A percentile compares a stretch with the other conserved stretches of the same genome.
Conservation (phyloP, 1,140 invertebrate genomes). For the Drepana arcuata region DNA sequence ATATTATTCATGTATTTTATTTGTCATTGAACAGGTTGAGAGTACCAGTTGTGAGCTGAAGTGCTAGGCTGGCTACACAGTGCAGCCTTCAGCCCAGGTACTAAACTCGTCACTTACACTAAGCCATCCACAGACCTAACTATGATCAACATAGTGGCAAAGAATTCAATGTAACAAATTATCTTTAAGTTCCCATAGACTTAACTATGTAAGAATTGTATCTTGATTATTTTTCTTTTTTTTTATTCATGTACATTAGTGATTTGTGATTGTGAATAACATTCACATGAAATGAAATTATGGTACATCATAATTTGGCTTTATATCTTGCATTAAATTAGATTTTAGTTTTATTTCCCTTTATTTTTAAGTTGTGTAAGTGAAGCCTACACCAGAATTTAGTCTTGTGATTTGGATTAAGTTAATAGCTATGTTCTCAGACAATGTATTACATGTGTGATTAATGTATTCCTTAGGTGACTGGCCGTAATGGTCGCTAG, state of each 20-base stretch:
- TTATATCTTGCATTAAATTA: neutral
- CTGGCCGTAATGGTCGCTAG: slow-evolving; percentile 28
- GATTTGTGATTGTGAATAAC: neutral
- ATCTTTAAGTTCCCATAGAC: slow-evolving; percentile 39
- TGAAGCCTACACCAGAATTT: too few relatives aligned
- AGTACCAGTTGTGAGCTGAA: slow-evolving; percentile 46
- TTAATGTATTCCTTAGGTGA: slow-evolving; percentile 22
- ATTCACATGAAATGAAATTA: slow-evolving; percentile 5
- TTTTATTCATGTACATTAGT: slow-evolving; percentile 4
- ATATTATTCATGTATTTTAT: too few relatives aligned
- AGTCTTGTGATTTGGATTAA: too few relatives aligned
- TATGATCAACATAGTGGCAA: slow-evolving; percentile 60
- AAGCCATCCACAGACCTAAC: slow-evolving; percentile 53
- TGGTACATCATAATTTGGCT: neutral
- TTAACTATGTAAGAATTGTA: slow-evolving; percentile 34
- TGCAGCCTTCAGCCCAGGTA: slow-evolving; percentile 58
- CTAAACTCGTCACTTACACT: slow-evolving; percentile 37
- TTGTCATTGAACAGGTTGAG: slow-evolving; percentile 35
- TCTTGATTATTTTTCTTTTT: slow-evolving; percentile 25
- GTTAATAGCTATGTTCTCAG: too few relatives aligned
- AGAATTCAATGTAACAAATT: slow-evolving; percentile 51
- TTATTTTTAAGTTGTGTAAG: slow-evolving; percentile 3
- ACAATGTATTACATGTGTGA: too few relatives aligned
- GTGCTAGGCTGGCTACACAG: slow-evolving; percentile 30
- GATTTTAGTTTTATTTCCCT: too few relatives aligned